phyloP scores from a whole-genome alignment of 2,888 invertebrate genomes.

The Limnephilus marmoratus region DNA sequence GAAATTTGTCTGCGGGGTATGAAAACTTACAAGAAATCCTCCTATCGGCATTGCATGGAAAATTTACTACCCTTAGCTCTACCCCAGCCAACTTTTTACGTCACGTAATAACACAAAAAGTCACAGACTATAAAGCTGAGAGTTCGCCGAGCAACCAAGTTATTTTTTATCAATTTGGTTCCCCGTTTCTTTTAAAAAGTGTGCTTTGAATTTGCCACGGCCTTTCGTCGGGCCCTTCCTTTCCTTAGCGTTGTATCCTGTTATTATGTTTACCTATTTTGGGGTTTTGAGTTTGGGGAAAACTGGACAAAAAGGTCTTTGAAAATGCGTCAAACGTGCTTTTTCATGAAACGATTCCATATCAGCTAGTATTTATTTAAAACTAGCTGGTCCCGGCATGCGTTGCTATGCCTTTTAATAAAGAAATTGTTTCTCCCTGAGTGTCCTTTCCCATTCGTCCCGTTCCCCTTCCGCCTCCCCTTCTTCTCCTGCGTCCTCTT shows the following conservation, averaged over 20 bases:
- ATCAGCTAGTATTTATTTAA: neutral
- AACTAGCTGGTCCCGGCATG: no score
- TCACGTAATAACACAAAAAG: conserved; percentile 38
- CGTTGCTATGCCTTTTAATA: no score
- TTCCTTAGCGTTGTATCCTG: neutral
- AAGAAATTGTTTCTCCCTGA: no score
- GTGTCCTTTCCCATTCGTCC: no score
- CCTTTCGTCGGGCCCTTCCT: neutral
- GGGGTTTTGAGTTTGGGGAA: neutral
- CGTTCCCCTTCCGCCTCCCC: no score
- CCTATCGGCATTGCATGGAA: neutral
- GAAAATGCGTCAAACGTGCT: neutral
- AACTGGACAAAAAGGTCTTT: neutral
- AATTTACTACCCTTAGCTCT: neutral
- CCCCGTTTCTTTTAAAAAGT: neutral
- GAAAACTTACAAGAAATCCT: neutral
- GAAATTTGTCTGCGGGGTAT: neutral
- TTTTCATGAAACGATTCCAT: neutral
- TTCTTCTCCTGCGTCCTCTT: no score
- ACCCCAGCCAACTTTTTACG: conserved; percentile 34
- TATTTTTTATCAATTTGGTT: conserved; percentile 42
- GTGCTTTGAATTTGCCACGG: neutral
- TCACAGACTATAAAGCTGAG: conserved; percentile 25
- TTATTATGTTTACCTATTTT: neutral
- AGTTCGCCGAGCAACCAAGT: conserved; percentile 18